Evolutionary conservation across 2,888 invertebrate genomes (phyloP).

Genomic region (Cremastinae sp.): DNA sequence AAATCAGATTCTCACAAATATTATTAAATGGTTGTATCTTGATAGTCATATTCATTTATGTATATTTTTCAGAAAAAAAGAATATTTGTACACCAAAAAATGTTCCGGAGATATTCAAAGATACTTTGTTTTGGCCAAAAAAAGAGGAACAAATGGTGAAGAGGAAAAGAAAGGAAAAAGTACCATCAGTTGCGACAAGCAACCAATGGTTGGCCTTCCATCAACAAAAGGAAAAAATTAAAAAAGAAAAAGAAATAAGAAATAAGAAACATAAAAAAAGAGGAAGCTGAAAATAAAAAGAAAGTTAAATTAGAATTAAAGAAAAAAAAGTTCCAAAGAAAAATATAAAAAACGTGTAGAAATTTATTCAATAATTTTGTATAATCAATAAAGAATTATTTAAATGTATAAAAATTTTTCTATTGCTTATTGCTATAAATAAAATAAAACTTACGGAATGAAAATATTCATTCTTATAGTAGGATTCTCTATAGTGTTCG

Average conservation of each 20-base stretch:
- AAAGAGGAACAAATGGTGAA: conserved; percentile 6
- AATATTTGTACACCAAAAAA: conserved; percentile 10
- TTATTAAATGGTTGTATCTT: conserved; percentile 22
- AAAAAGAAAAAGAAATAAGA: conserved; percentile 5
- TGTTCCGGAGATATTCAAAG: conserved; percentile 17
- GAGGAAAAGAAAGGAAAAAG: conserved; percentile 12
- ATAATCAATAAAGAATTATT: too few species aligned
- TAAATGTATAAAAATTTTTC: too few species aligned
- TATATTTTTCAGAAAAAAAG: conserved; percentile 23
- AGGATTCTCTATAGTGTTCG: too few species aligned
- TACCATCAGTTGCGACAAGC: conserved; percentile 23
- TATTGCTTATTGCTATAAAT: too few species aligned
- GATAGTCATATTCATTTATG: too few species aligned
- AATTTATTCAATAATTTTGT: too few species aligned
- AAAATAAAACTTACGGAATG: too few species aligned
- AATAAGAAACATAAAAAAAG: conserved; percentile 10
- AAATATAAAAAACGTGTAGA: too few species aligned
- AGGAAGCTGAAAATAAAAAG: conserved; percentile 11
- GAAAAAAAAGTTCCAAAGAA: too few species aligned
- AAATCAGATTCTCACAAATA: conserved; percentile 16
- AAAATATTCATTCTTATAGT: too few species aligned
- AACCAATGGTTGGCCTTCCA: conserved; percentile 13
- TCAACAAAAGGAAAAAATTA: conserved; percentile 14
- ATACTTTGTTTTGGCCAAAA: conserved; percentile 17
- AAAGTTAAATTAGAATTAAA: too few species aligned